Base-by-base conservation (phyloP, 2,113 vertebrate genomes). In the Podarcis cretensis region DNA sequence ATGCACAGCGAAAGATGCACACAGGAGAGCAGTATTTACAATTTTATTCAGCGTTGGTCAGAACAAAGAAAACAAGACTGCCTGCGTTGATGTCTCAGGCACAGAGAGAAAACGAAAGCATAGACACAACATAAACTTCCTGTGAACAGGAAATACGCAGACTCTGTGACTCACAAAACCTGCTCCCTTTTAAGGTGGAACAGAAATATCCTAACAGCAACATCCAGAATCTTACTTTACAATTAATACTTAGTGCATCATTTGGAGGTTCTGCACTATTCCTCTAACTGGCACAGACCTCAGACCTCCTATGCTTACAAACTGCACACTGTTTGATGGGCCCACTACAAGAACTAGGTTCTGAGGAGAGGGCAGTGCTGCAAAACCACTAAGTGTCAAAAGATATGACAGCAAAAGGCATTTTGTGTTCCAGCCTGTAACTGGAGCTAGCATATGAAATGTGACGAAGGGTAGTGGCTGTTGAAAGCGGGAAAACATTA, bases 351-450 rank as follows among this genome's bases (percentile, higher is more conserved):
- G 57, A 57, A 63, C 83, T 90, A 37, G 5, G 1, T 85, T 93
- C 89, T 69, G 9, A 92, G 87, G 79, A 21, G n/a, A 94, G 85
- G 87, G 90, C 88, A 91, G 0, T 81, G 37, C 57, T 88, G 30
- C 89, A 91, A 91, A 93, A 92, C 88, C 83, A 66, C 35, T 68
- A 78, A 18, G 9, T 90, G 83, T 91, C 83, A 91, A 90, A 90
- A 76, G 4, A 59, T 25, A 79, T 2, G 23, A 74, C 18, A 77
- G 1, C 16, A 43, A 32, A 91, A 83, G 32, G 5, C 63, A 1
- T 92, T 92, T 88, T 85, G 74, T 66, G 83, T 6, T 13, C 13
- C 81, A 85, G 6, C 73, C 0, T 2, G n/a, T 82, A 89, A 71
- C 16, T 81, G 85, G 86, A 89, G 20, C 23, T 80, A 87, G 48